A percentile compares a stretch with the other conserved stretches of the same genome.
Evolutionary conservation across 30 jellyfish, hydroid and myxozoan species (phyloP).

Genomic region (Pseudorhiza aurosa): DNA sequence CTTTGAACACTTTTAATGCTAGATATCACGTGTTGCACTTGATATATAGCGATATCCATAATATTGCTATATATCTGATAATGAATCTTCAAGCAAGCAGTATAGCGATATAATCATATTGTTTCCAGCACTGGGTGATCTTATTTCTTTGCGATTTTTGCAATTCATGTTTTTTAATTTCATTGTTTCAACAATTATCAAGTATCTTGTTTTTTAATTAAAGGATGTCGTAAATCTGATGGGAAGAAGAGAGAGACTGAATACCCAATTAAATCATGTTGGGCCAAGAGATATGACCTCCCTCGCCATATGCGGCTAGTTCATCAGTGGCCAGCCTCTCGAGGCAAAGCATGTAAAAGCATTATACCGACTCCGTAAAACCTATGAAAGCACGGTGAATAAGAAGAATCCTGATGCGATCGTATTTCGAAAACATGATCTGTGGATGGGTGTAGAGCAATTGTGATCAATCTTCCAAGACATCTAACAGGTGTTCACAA

Average conservation of each 20-base stretch:
- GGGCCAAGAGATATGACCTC: constrained; percentile 32
- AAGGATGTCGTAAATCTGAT: neutral
- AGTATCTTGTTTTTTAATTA: neutral
- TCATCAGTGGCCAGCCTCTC: constrained; percentile 32
- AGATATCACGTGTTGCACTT: neutral
- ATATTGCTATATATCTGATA: neutral
- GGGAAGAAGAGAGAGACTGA: constrained; percentile 16
- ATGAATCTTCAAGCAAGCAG: neutral
- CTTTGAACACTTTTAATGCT: neutral
- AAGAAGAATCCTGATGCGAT: constrained; percentile 18
- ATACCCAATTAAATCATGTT: constrained; percentile 37
- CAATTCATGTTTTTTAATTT: neutral
- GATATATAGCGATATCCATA: neutral
- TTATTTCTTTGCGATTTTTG: neutral
- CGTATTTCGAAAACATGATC: constrained; percentile 41
- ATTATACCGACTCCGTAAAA: constrained; percentile 32
- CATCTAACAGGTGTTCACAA: constrained; percentile 52
- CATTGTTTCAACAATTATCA: too few relatives aligned
- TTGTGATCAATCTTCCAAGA: constrained; percentile 29
- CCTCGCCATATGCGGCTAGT: constrained; percentile 45
- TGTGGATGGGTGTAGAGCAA: constrained; percentile 52
- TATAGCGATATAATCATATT: neutral
- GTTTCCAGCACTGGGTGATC: neutral
- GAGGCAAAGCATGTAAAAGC: constrained; percentile 54
- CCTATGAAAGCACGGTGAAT: neutral